A percentile compares a stretch with the other conserved stretches of the same genome.
phyloP scores from a whole-genome alignment of 2,113 vertebrate species.

The Tamias sibiricus region DNA sequence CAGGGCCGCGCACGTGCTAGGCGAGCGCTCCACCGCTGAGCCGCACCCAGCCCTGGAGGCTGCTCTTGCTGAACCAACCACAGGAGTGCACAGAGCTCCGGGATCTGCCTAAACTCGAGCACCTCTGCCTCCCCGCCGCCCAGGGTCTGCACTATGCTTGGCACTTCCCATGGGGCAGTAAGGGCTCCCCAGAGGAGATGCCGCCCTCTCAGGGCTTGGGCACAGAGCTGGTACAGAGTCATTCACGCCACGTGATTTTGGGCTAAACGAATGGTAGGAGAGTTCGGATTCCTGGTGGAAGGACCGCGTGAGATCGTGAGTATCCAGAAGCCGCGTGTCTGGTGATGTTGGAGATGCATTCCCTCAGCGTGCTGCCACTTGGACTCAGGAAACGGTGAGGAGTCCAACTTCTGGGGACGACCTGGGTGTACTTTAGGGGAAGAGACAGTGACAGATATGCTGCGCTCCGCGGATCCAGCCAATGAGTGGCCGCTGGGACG shows the following conservation, averaged over 20 bases:
- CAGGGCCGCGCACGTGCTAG: too few species aligned
- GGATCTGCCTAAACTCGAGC: background rate
- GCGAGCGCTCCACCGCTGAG: too few species aligned
- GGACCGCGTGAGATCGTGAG: too few species aligned
- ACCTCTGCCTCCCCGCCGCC: background rate
- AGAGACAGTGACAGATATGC: background rate
- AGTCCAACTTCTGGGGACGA: background rate
- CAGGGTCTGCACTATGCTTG: background rate
- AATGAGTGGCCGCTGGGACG: background rate
- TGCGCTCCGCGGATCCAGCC: accelerated
- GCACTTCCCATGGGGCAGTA: background rate
- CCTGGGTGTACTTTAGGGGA: too few species aligned
- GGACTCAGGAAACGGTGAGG: background rate
- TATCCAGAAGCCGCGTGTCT: background rate
- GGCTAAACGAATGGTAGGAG: background rate
- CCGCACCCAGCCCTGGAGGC: too few species aligned
- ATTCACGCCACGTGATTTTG: background rate
- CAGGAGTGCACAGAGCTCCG: background rate
- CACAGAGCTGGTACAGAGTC: background rate
- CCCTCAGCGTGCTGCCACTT: too few species aligned
- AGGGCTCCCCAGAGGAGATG: background rate
- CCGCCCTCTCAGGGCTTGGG: background rate
- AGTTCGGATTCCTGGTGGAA: background rate
- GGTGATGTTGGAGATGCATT: background rate
- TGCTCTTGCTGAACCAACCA: background rate